These are phyloP conservation scores for Apis dorsata DNA, from an alignment of 1,140 invertebrate genomes.

Conservation along the genomic window DNA sequence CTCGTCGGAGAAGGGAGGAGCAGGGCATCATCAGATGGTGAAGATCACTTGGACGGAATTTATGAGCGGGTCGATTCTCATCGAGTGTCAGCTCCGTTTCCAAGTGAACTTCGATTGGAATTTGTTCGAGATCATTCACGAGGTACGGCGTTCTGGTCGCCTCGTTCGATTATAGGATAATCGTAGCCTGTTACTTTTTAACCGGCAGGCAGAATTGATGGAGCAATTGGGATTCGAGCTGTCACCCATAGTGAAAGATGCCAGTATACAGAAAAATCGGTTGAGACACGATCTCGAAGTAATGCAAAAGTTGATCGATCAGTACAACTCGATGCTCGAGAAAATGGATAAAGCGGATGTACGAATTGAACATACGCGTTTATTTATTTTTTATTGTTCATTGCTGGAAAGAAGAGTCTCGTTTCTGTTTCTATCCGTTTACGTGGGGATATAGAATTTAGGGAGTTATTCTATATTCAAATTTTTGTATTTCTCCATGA, in stretches of 20 bases:
- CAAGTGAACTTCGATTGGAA: constrained; percentile 84
- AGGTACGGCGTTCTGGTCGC: constrained; percentile 70
- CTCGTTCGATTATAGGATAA: not conserved
- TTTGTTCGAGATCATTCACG: constrained; percentile 87
- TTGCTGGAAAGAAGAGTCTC: too few species aligned
- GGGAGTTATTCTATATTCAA: too few species aligned
- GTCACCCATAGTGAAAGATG: constrained; percentile 84
- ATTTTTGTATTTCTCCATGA: too few species aligned
- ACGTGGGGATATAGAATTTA: too few species aligned
- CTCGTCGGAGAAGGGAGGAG: constrained; percentile 37
- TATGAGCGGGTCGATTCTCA: constrained; percentile 83
- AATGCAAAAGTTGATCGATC: constrained; percentile 81
- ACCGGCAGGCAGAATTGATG: constrained; percentile 83
- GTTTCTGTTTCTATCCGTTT: too few species aligned
- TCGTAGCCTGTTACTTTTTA: not conserved
- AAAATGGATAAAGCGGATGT: constrained; percentile 84
- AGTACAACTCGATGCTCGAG: constrained; percentile 83
- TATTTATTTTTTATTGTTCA: too few species aligned
- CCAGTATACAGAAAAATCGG: constrained; percentile 86
- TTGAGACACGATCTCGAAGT: constrained; percentile 83
- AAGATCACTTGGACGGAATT: constrained; percentile 82
- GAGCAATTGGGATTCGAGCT: constrained; percentile 87
- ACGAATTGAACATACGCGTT: not conserved
- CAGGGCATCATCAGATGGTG: not conserved
- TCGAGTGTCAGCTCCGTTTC: constrained; percentile 84